Conservation (phyloP, 2,888 invertebrate genomes). For the Molanna angustata region DNA sequence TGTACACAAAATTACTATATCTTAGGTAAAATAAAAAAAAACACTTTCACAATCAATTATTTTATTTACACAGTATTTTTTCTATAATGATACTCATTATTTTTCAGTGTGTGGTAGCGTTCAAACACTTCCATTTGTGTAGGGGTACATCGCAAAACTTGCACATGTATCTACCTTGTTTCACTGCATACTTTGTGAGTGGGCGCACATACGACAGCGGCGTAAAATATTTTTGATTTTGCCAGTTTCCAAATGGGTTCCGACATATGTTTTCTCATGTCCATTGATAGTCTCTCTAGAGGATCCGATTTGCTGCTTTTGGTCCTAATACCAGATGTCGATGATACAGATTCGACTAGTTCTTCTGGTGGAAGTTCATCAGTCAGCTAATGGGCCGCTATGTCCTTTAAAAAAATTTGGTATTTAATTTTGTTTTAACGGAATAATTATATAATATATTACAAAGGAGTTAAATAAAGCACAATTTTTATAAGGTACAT, state of each 20-base stretch:
- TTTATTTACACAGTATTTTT: too few species aligned
- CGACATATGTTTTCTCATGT: slow-evolving; percentile 6
- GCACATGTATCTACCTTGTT: slow-evolving; percentile 26
- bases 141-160: slow-evolving; percentile 28
- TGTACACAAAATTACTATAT: too few species aligned
- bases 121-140: slow-evolving; percentile 13
- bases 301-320: background rate
- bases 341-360: slow-evolving; percentile 2
- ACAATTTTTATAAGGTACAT: slow-evolving; percentile 17
- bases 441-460: slow-evolving; percentile 20
- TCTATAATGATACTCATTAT: too few species aligned
- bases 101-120: too few species aligned
- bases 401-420: slow-evolving; percentile 5
- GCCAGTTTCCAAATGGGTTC: background rate
- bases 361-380: background rate
- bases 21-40: too few species aligned
- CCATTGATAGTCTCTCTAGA: background rate
- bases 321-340: slow-evolving; percentile 2
- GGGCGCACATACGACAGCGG: slow-evolving; percentile 31
- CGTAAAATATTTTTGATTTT: slow-evolving; percentile 21
- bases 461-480: slow-evolving; percentile 23
- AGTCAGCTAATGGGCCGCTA: slow-evolving; percentile 1
- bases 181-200: slow-evolving; percentile 27
- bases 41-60: too few species aligned
- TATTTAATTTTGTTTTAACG: slow-evolving; percentile 21